Percentiles rank a stretch among this genome's conserved stretches.
Evolutionary conservation across 2,113 vertebrate genomes (phyloP).

Genomic region (Danionella cerebrum): DNA sequence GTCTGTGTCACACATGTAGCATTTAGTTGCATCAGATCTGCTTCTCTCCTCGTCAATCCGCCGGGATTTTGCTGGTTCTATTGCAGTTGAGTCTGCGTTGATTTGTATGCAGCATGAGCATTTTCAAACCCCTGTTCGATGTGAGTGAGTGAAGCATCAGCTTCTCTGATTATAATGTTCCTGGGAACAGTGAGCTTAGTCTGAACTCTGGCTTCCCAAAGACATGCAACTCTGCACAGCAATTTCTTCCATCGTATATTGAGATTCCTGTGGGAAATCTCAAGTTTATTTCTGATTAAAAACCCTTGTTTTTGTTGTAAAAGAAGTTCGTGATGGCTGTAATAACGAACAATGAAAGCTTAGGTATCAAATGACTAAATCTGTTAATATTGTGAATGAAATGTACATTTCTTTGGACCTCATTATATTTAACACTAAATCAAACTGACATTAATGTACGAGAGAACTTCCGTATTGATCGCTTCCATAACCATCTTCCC

Average conservation of each 20-base stretch:
- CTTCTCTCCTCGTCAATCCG: background rate
- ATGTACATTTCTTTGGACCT: no score
- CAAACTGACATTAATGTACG: background rate
- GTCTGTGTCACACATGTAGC: background rate
- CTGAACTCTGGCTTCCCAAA: background rate
- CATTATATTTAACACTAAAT: background rate
- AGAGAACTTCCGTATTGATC: background rate
- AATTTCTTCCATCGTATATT: background rate
- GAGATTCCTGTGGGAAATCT: background rate
- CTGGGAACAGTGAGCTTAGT: background rate
- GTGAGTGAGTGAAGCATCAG: background rate
- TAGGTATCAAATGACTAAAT: no score
- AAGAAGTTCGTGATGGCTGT: no score
- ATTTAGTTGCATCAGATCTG: background rate
- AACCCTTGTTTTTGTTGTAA: no score
- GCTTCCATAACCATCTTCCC: background rate
- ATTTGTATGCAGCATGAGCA: background rate
- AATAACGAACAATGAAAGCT: no score
- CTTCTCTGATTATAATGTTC: background rate
- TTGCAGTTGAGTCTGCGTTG: background rate
- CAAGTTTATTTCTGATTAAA: background rate
- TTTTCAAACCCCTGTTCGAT: background rate
- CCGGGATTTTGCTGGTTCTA: background rate
- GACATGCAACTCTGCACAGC: background rate
- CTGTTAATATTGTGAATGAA: no score